Percentiles rank a stretch among this genome's conserved stretches.
Evolutionary conservation across 2,797 vertebrate species (phyloP).

Genomic region (Periophthalmus magnuspinnatus): DNA sequence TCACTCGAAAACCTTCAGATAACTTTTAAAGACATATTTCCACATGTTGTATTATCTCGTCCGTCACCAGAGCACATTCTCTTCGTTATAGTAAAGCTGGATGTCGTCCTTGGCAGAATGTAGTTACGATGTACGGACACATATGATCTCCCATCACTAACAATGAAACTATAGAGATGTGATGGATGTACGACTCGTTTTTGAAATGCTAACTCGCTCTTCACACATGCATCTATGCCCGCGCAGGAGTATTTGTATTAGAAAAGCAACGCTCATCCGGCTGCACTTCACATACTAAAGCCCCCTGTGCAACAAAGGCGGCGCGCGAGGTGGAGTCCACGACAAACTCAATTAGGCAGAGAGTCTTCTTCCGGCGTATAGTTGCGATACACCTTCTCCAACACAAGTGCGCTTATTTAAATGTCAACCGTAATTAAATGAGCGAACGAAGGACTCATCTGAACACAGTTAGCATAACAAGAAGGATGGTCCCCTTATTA

Average conservation of each 20-base stretch:
- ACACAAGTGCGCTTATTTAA: constrained; percentile 77
- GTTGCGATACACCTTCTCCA: constrained; percentile 56
- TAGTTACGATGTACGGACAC: neutral
- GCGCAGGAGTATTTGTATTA: constrained; percentile 36
- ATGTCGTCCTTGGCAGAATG: neutral
- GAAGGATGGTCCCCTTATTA: constrained; percentile 57
- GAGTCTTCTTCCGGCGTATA: constrained; percentile 58
- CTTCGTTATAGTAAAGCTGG: neutral
- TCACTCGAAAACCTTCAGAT: neutral
- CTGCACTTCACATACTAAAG: constrained; percentile 54
- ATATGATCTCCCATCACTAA: constrained; percentile 2
- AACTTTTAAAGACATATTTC: no score
- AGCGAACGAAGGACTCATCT: constrained; percentile 61
- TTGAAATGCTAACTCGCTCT: constrained; percentile 6
- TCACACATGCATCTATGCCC: neutral
- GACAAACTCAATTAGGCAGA: constrained; percentile 77
- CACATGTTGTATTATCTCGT: neutral
- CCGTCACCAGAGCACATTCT: neutral
- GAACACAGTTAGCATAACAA: constrained; percentile 75
- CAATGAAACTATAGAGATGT: neutral
- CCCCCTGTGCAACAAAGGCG: constrained; percentile 60
- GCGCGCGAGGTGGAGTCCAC: constrained; percentile 59
- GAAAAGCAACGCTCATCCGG: constrained; percentile 39
- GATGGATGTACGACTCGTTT: neutral
- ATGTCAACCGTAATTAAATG: constrained; percentile 80